Evolutionary conservation across 2,888 invertebrate species (phyloP).

Genomic region (Campoletis raptor): DNA sequence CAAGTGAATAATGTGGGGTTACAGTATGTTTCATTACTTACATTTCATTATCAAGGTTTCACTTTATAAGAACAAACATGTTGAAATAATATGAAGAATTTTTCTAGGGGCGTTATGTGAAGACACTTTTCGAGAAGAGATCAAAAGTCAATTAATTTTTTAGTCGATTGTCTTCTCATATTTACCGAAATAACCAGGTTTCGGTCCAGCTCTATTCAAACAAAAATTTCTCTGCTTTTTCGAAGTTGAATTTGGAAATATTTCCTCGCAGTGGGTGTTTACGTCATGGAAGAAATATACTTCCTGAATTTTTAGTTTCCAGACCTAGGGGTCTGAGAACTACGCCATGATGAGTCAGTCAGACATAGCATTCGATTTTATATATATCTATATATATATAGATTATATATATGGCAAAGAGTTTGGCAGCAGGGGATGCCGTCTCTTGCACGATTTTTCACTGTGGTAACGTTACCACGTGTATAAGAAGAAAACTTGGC

Average conservation of each 20-base stretch:
- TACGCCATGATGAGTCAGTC: neutral
- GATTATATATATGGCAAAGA: slow-evolving; percentile 7
- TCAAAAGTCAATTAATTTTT: neutral
- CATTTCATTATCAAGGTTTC: neutral
- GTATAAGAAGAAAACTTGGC: slow-evolving; percentile 68
- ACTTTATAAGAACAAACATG: too few species aligned
- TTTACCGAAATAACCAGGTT: neutral
- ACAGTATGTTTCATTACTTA: neutral
- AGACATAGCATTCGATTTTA: neutral
- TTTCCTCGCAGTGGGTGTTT: neutral
- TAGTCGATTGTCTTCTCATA: too few species aligned
- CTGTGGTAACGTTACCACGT: slow-evolving; percentile 48
- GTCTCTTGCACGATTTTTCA: slow-evolving; percentile 62
- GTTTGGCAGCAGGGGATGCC: slow-evolving; percentile 51
- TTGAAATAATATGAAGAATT: neutral
- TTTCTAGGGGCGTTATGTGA: neutral
- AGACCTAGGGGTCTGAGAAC: neutral
- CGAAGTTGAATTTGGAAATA: neutral
- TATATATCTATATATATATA: slow-evolving; percentile 1
- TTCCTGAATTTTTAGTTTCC: neutral
- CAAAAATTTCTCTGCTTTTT: neutral
- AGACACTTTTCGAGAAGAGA: neutral
- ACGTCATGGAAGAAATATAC: neutral
- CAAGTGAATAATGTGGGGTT: slow-evolving; percentile 3
- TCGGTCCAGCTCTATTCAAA: neutral